Conservation (phyloP, 2,888 invertebrate genomes). For the Panopea generosa region DNA sequence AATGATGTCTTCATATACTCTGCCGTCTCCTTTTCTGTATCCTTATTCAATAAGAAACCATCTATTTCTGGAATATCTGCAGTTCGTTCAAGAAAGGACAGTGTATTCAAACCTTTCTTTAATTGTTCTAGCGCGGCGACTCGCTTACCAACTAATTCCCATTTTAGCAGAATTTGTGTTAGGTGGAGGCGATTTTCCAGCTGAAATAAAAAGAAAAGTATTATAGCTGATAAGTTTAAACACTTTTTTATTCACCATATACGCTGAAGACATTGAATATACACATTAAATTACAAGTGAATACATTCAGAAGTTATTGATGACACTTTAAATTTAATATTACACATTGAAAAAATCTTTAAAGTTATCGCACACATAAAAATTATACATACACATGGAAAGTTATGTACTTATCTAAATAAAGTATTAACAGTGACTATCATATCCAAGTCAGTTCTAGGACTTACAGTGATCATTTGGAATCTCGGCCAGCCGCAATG, state of each 20-base stretch:
- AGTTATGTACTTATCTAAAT: no score
- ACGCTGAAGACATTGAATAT: no score
- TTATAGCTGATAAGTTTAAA: background rate
- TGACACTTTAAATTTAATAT: no score
- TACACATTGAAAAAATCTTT: no score
- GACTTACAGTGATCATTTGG: conserved; percentile 60
- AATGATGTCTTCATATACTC: conserved; percentile 50
- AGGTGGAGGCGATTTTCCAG: conserved; percentile 46
- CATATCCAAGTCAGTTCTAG: no score
- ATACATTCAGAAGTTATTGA: no score
- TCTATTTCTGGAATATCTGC: conserved; percentile 42
- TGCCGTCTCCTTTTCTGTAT: conserved; percentile 54
- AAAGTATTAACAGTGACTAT: no score
- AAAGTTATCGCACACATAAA: no score
- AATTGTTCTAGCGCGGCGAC: conserved; percentile 49
- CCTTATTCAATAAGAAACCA: conserved; percentile 31
- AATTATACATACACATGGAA: no score
- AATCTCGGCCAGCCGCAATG: conserved; percentile 62
- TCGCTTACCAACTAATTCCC: conserved; percentile 62
- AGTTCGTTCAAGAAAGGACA: conserved; percentile 53
- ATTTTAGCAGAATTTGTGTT: conserved; percentile 58
- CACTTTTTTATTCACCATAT: background rate
- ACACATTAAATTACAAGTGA: no score
- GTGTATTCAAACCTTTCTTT: conserved; percentile 48
- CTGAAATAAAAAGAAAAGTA: conserved; percentile 9